These are phyloP conservation scores for Lethocerus indicus DNA, from an alignment of 1,140 invertebrate genomes.

Conservation along the genomic window DNA sequence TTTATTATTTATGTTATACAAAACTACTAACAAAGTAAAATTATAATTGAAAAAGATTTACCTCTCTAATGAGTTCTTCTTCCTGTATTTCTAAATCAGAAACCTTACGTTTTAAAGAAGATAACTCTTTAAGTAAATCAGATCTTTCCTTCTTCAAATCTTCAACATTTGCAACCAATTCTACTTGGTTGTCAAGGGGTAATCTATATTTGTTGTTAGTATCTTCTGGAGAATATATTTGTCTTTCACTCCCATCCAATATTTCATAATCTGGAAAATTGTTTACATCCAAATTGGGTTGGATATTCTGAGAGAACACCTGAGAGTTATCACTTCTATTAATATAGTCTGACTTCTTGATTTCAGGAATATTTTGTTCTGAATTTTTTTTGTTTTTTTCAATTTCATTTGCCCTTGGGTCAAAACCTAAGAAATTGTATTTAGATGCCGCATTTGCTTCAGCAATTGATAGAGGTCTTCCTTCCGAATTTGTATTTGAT, in stretches of 20 bases:
- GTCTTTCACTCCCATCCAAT: neutral
- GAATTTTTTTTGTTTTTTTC: neutral
- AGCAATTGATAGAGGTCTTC: constrained; percentile 3
- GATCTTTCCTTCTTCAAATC: constrained; percentile 34
- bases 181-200: too few relatives aligned
- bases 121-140: constrained; percentile 33
- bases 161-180: too few relatives aligned
- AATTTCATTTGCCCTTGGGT: constrained; percentile 12
- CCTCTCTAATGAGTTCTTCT: constrained; percentile 67
- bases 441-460: constrained; percentile 13
- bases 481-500: neutral
- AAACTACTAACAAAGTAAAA: neutral
- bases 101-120: constrained; percentile 53
- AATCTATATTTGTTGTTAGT: too few relatives aligned
- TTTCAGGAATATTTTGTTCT: neutral
- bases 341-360: neutral
- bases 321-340: constrained; percentile 17
- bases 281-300: constrained; percentile 6
- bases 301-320: constrained; percentile 11
- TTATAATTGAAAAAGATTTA: constrained; percentile 21
- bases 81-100: constrained; percentile 64
- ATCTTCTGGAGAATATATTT: too few relatives aligned
- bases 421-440: constrained; percentile 16
- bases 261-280: constrained; percentile 7
- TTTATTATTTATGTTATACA: neutral